phyloP scores from a whole-genome alignment of 2,113 vertebrate genomes.

The Pundamilia nyererei region DNA sequence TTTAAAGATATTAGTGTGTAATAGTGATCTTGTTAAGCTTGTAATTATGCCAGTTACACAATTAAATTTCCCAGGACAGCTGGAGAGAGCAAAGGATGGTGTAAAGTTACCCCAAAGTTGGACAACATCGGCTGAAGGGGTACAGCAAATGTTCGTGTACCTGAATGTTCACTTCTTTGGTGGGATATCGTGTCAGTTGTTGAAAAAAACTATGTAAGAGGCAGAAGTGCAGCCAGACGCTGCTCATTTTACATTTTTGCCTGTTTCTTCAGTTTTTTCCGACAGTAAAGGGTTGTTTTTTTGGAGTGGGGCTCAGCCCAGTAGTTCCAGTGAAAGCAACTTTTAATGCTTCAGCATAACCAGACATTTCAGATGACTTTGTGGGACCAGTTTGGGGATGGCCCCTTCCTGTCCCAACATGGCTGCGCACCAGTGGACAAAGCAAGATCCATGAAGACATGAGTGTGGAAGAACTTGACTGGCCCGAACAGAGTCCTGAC shows the following conservation, averaged over 20 bases:
- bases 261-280: neutral
- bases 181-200: neutral
- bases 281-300: accelerated
- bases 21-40: neutral
- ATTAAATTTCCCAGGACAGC: neutral
- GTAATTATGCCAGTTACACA: neutral
- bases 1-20: neutral
- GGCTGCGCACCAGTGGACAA: neutral
- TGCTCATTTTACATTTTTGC: neutral
- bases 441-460: neutral
- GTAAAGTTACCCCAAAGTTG: accelerated
- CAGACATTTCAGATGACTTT: neutral
- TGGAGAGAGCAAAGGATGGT: neutral
- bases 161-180: neutral
- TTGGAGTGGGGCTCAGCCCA: neutral
- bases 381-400: neutral
- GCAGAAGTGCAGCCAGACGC: neutral
- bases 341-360: neutral
- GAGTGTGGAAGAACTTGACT: neutral
- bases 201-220: neutral
- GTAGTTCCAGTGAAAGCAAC: neutral
- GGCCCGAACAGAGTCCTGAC: neutral
- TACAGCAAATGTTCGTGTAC: accelerated
- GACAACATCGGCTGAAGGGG: neutral
- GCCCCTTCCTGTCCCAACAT: accelerated